Conservation (phyloP, 2,888 invertebrate species). For the Scaeva pyrastri region DNA sequence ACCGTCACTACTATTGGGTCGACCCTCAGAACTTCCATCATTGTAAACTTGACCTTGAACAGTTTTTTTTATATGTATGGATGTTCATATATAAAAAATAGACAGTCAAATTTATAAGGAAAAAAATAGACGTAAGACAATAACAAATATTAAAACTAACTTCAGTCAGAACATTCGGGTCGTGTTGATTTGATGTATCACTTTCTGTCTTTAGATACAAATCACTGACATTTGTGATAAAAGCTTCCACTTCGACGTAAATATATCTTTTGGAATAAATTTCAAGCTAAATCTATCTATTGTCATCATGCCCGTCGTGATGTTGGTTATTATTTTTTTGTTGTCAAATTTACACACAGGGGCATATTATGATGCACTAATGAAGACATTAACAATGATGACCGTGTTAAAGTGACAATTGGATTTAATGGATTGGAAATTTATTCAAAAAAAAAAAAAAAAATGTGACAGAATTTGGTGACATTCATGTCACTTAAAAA, state of each 20-base stretch:
- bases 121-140: constrained; percentile 7
- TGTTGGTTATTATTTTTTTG: not conserved
- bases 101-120: not conserved
- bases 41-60: constrained; percentile 45
- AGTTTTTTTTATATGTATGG: not conserved
- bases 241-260: not conserved
- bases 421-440: constrained; percentile 38
- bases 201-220: no score
- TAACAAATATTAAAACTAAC: not conserved
- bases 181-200: not conserved
- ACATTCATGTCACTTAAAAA: not conserved
- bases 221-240: no score
- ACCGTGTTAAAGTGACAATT: constrained; percentile 34
- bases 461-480: not conserved
- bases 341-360: constrained; percentile 1
- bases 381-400: constrained; percentile 21
- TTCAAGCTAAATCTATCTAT: not conserved
- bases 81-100: not conserved
- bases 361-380: constrained; percentile 6
- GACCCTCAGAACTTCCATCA: constrained; percentile 61
- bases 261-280: constrained; percentile 12
- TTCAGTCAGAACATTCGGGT: constrained; percentile 29
- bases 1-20: constrained; percentile 33
- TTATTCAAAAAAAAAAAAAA: constrained; percentile 37
- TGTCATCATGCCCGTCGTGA: constrained; percentile 7